Evolutionary conservation across 2,797 vertebrate species (phyloP).

Genomic region (Helicolenus hilgendorfi): DNA sequence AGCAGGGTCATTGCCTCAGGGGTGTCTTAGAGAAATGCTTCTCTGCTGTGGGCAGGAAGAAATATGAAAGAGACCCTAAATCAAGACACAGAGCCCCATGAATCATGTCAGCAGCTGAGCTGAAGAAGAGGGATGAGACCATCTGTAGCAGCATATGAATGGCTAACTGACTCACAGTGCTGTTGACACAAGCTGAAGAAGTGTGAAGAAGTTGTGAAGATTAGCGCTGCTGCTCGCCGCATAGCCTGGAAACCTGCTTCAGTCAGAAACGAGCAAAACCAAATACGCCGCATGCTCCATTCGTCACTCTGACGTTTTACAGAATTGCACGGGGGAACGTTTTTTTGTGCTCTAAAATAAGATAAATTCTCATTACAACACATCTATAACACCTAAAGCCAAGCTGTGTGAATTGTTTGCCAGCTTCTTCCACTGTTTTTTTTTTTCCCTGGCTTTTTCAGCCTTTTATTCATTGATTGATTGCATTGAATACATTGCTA

Average conservation of each 20-base stretch:
- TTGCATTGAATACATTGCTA: neutral
- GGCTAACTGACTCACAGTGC: conserved; percentile 79
- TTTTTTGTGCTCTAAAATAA: conserved; percentile 59
- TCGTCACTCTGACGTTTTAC: conserved; percentile 78
- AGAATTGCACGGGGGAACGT: conserved; percentile 56
- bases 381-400: conserved; percentile 52
- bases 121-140: conserved; percentile 83
- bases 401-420: conserved; percentile 33
- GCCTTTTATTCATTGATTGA: neutral
- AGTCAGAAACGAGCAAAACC: conserved; percentile 72
- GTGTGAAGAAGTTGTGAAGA: conserved; percentile 87
- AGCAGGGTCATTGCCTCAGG: conserved; percentile 86
- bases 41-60: conserved; percentile 84
- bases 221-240: conserved; percentile 62
- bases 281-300: conserved; percentile 67
- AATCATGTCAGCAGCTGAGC: conserved; percentile 87
- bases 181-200: conserved; percentile 85
- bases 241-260: conserved; percentile 70
- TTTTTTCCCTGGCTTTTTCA: neutral
- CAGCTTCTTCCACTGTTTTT: neutral
- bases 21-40: conserved; percentile 87
- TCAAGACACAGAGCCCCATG: conserved; percentile 89
- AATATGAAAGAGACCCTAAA: conserved; percentile 88
- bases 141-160: conserved; percentile 87
- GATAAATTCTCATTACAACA: conserved; percentile 61